A percentile compares a stretch with the other conserved stretches of the same genome.
Conservation (phyloP, 2,888 invertebrate genomes). For the Chymomyza caudatula region DNA sequence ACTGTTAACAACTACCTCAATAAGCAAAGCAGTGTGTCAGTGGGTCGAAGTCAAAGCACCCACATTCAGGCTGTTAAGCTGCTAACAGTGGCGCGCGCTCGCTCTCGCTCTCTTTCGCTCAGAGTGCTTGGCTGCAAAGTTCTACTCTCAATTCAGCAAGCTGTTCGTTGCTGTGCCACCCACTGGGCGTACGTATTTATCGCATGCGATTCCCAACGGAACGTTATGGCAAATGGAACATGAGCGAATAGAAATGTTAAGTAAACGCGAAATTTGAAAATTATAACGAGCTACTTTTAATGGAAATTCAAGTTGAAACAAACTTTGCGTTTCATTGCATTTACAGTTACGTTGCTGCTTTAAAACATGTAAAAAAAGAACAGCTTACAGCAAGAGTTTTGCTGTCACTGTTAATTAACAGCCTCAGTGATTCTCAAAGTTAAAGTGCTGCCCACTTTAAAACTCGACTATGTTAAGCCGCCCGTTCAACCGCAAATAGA, state of each 20-base stretch:
- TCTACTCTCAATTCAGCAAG: slow-evolving; percentile 28
- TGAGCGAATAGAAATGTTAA: not conserved
- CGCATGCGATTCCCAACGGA: slow-evolving; percentile 33
- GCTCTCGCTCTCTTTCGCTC: not conserved
- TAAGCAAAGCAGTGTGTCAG: slow-evolving; percentile 53
- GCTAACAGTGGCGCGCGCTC: slow-evolving; percentile 23
- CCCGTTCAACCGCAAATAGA: not conserved
- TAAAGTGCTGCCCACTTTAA: not conserved
- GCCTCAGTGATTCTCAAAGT: not conserved
- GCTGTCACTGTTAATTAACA: not conserved
- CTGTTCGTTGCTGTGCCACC: not conserved
- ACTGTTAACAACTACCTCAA: not conserved
- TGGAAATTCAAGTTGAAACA: no score
- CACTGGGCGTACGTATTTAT: slow-evolving; percentile 16
- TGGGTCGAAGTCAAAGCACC: slow-evolving; percentile 49
- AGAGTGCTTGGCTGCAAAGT: not conserved
- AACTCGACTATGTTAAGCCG: not conserved
- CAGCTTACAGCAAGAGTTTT: not conserved
- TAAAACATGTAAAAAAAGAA: not conserved
- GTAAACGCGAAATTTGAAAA: not conserved
- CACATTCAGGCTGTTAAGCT: slow-evolving; percentile 30
- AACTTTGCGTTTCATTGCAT: no score
- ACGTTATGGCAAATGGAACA: slow-evolving; percentile 17
- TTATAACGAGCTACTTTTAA: no score
- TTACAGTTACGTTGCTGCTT: not conserved